Percentiles rank a stretch among this genome's conserved stretches.
Evolutionary conservation across 1,140 invertebrate species (phyloP).

Genomic region (Zaprionus nigranus): DNA sequence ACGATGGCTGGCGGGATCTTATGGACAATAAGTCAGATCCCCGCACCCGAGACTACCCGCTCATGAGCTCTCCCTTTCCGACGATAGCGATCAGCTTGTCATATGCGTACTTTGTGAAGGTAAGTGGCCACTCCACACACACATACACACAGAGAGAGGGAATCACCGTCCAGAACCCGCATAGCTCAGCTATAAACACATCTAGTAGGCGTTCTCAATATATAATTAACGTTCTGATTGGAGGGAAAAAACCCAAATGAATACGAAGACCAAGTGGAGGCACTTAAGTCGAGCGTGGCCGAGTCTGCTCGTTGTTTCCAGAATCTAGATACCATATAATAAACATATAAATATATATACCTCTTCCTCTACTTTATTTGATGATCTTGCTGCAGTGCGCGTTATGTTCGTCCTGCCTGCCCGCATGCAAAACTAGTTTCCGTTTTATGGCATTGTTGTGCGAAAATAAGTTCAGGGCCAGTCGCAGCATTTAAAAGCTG

Average conservation of each 20-base stretch:
- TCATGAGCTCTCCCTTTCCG: conserved; percentile 93
- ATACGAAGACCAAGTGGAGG: conserved; percentile 22
- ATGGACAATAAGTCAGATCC: conserved; percentile 92
- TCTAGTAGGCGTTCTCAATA: conserved; percentile 27
- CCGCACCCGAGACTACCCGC: conserved; percentile 92
- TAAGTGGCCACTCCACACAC: conserved; percentile 65
- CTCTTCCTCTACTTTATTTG: neutral
- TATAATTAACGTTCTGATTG: conserved; percentile 50
- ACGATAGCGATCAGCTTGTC: conserved; percentile 91
- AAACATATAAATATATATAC: conserved; percentile 1
- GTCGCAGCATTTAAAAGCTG: conserved; percentile 39
- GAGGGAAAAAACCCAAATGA: conserved; percentile 35
- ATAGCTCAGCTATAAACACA: conserved; percentile 2
- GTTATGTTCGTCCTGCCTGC: neutral
- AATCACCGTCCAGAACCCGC: conserved; percentile 17
- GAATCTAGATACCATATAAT: conserved; percentile 18
- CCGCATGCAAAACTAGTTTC: conserved; percentile 32
- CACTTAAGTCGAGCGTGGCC: conserved; percentile 9
- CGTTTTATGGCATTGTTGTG: conserved; percentile 23
- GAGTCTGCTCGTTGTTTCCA: neutral
- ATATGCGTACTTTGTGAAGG: conserved; percentile 92
- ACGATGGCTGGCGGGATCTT: conserved; percentile 87
- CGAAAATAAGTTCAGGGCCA: conserved; percentile 52
- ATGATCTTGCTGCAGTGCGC: conserved; percentile 28
- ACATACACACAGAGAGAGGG: neutral